Conservation (phyloP, 2,888 invertebrate species). For the Diogma glabrata region DNA sequence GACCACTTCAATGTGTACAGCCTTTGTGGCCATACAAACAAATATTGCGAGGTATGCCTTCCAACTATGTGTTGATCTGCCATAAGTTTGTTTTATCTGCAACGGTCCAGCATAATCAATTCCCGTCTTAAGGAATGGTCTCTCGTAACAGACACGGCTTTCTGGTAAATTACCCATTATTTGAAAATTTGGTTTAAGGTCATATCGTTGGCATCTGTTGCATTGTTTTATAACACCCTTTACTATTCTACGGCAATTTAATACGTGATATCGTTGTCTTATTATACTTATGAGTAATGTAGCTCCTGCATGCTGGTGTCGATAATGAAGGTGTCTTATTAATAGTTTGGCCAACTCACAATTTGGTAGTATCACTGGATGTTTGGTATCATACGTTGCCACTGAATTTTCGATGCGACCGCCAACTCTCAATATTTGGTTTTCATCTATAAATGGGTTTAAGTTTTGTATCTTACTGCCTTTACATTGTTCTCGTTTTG, state of each 20-base stretch:
- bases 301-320: not conserved
- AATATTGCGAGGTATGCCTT: not conserved
- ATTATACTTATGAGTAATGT: not conserved
- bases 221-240: too few species aligned
- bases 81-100: not conserved
- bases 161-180: too few species aligned
- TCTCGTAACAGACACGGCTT: too few species aligned
- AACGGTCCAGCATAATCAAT: not conserved
- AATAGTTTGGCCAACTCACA: not conserved
- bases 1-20: not conserved
- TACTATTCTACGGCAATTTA: too few species aligned
- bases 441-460: not conserved
- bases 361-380: not conserved
- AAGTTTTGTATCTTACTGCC: not conserved
- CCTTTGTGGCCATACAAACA: not conserved
- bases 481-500: too few species aligned
- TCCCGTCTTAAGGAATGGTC: not conserved
- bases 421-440: not conserved
- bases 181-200: too few species aligned
- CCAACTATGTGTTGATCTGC: not conserved
- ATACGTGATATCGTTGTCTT: too few species aligned
- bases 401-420: not conserved
- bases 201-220: too few species aligned
- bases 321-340: not conserved
- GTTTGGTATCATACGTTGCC: not conserved